phyloP scores from a whole-genome alignment of 1,140 invertebrate genomes.

The Pachyrhynchus sulphureomaculatus region DNA sequence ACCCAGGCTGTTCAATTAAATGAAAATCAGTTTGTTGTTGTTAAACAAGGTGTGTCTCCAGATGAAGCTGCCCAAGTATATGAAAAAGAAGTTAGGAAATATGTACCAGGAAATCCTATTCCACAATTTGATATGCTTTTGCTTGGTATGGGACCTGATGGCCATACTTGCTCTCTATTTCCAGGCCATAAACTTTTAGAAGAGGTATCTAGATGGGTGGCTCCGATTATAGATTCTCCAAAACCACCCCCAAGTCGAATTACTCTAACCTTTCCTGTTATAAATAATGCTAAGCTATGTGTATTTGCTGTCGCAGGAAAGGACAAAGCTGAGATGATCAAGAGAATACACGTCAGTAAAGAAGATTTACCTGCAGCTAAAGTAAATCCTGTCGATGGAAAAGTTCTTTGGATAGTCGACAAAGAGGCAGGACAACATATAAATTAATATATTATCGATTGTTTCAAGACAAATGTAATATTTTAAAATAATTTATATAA shows the following conservation, averaged over 20 bases:
- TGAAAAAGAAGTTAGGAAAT: slow-evolving; percentile 62
- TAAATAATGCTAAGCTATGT: slow-evolving; percentile 84
- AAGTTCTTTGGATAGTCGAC: slow-evolving; percentile 79
- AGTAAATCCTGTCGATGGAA: slow-evolving; percentile 70
- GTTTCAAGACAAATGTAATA: too few species aligned
- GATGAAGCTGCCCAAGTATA: slow-evolving; percentile 83
- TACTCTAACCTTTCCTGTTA: slow-evolving; percentile 89
- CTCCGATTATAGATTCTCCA: slow-evolving; percentile 87
- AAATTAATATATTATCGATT: too few species aligned
- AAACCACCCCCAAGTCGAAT: slow-evolving; percentile 91
- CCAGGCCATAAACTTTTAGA: slow-evolving; percentile 77
- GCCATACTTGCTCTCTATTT: slow-evolving; percentile 97
- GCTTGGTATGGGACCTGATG: slow-evolving; percentile 96
- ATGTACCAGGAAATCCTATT: slow-evolving; percentile 59
- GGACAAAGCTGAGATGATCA: slow-evolving; percentile 71
- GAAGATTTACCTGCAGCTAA: slow-evolving; percentile 71
- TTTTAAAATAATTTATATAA: too few species aligned
- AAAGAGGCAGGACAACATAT: slow-evolving; percentile 61
- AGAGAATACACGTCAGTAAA: slow-evolving; percentile 72
- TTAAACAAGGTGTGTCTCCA: slow-evolving; percentile 67
- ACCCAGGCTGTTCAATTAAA: slow-evolving; percentile 55
- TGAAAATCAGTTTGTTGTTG: slow-evolving; percentile 69
- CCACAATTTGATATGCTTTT: slow-evolving; percentile 86
- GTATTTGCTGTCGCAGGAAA: slow-evolving; percentile 83
- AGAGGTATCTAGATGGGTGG: slow-evolving; percentile 72